Evolutionary conservation across 2,113 vertebrate genomes (phyloP), one percentile per base, ranked within the genome.

Genomic region (Harpagus bidentatus): DNA sequence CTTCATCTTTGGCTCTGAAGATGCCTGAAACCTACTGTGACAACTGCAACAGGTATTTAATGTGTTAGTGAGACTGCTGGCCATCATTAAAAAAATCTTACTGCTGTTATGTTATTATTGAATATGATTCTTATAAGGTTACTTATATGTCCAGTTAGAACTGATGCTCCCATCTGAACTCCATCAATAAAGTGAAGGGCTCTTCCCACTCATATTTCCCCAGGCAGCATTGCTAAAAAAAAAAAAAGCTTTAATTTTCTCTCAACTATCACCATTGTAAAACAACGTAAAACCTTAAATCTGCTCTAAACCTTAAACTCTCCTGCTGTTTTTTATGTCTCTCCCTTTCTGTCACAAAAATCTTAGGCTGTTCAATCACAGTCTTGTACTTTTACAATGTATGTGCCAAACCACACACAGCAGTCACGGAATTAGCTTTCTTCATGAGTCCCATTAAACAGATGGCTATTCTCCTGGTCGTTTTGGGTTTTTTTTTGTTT

Each of bases 331-430:
- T 95, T 88, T 93, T 72, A 92, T 48, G 67, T 45, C 28, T 92
- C 53, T 73, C 70, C 40, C 53, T 58, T 87, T 80, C 86, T 85
- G 84, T 88, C 90, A 90, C 40, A 90, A 80, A 86, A 83, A 96
- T 73, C 62, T 85, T 31, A 48, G 28, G 76, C 71, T 88, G 40
- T 80, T 97, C 85, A 83, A 82, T 93, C 93, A 91, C 40, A 80
- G 85, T 55, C 74, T n/a, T 65, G 71, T 86, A 59, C 85, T 90
- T 61, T 40, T 67, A 95, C 32, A 56, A 61, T n/a, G 22, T 36
- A 71, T 48, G 67, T 82, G 88, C 86, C 86, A 95, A 90, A 91
- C 83, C 93, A 82, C 83, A 90, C 25, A 70, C 29, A 10, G 31
- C 74, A 96, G 73, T n/a, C 82, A 84, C 0, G 6, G 66, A 90